phyloP scores from a whole-genome alignment of 2,888 invertebrate genomes.

The Ophraella communa region DNA sequence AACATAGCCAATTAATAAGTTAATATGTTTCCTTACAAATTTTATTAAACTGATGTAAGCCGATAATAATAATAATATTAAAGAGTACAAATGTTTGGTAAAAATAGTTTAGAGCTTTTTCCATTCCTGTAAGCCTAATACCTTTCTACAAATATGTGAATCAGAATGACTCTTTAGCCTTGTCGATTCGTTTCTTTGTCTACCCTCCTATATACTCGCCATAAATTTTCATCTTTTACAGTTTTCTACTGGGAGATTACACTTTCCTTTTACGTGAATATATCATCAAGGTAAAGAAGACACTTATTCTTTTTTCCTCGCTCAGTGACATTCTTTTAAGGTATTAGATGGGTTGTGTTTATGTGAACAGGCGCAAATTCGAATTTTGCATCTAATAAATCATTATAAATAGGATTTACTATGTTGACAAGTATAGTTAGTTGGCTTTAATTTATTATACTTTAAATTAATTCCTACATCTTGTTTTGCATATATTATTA shows the following conservation, averaged over 20 bases:
- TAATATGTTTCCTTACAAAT: too few relatives aligned
- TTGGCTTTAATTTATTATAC: background rate
- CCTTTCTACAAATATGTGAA: too few relatives aligned
- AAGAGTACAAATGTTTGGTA: too few relatives aligned
- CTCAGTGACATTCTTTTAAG: background rate
- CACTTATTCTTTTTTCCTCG: slow-evolving; percentile 3
- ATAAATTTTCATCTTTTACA: slow-evolving; percentile 5
- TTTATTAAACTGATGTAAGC: too few relatives aligned
- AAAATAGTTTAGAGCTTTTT: too few relatives aligned
- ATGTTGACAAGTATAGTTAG: background rate
- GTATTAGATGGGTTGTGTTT: background rate
- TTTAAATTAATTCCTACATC: background rate
- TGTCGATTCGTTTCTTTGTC: background rate
- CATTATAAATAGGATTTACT: slow-evolving; percentile 1
- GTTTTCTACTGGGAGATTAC: slow-evolving; percentile 1
- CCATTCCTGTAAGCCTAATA: too few relatives aligned
- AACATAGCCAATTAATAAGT: too few relatives aligned
- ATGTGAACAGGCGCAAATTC: slow-evolving; percentile 1
- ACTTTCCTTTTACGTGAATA: slow-evolving; percentile 2
- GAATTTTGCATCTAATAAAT: slow-evolving; percentile 4
- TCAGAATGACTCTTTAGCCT: background rate
- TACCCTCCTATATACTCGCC: background rate
- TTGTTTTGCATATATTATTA: background rate
- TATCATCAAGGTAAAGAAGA: slow-evolving; percentile 5
- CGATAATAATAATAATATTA: too few relatives aligned